Evolutionary conservation across 2,797 vertebrate genomes (phyloP), one percentile per base, ranked within the genome.

Genomic region (Cuculus canorus): DNA sequence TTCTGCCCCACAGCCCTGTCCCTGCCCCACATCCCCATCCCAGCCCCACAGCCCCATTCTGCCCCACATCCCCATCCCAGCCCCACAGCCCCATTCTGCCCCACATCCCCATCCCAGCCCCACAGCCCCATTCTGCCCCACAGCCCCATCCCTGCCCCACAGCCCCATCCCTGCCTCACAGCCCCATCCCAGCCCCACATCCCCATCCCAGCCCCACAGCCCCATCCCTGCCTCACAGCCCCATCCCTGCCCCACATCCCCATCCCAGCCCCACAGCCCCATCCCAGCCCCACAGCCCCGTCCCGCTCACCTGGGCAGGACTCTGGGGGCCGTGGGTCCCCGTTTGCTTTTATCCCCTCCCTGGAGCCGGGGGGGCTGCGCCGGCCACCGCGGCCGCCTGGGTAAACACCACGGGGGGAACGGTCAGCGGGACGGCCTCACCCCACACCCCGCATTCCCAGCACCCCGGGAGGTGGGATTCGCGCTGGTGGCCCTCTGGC

Each of bases 301-400:
- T 47, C 45, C 21, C 32, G 3, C 92, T 94, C 82, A 94, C 94
- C 92, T 75, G 57, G 57, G 41, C 65, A 52, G n/a, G 28, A 32
- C 27, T 82, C 30, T 7, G 16, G 41, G 35, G 43, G 43, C 10
- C 59, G 27, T 7, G 8, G 45, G 56, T 91, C n/a, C 13, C 17
- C n/a, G 50, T 61, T 52, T 2, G 27, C 54, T 94, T 95, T 66
- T 95, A 94, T 92, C 28, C 37, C n/a, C 53, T 86, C 88, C 66
- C 50, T 7, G 47, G 30, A n/a, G 47, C 32, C 39, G 7, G 33
- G n/a, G 56, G 27, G 48, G 66, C 57, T 8, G 37, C 25, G 37
- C 43, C 43, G 2, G 77, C 7, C 64, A 32, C n/a, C 5, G 2
- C 53, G 45, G 32, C 61, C 21, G 35, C 33, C 33, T 23, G 27